Evolutionary conservation across 2,797 vertebrate genomes (phyloP).

Genomic region (Varecia variegata): DNA sequence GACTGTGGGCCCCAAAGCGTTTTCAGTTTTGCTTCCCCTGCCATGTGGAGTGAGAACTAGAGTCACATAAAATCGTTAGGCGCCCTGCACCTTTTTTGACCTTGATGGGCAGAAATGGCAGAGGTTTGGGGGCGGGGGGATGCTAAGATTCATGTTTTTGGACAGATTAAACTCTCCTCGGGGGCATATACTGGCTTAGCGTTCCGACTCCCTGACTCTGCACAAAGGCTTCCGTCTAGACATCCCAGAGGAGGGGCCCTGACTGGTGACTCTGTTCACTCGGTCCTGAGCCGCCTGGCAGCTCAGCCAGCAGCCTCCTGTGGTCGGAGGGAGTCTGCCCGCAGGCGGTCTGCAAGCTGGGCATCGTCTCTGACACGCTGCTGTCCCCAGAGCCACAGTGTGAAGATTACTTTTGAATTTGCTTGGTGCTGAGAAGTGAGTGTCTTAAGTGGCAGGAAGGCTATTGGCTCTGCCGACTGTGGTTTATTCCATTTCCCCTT

Average conservation of each 20-base stretch:
- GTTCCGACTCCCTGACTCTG: neutral
- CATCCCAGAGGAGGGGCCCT: rapidly evolving
- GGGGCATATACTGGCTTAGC: rapidly evolving
- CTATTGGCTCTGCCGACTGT: rapidly evolving
- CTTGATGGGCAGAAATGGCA: neutral
- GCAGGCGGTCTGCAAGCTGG: neutral
- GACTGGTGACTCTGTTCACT: rapidly evolving
- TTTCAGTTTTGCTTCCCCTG: neutral
- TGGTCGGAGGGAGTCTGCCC: too few species aligned
- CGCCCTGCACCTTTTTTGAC: rapidly evolving
- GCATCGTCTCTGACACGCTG: neutral
- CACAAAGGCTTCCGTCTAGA: neutral
- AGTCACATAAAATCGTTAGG: neutral
- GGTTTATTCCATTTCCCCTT: rapidly evolving
- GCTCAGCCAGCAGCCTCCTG: neutral
- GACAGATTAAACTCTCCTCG: neutral
- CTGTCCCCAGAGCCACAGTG: neutral
- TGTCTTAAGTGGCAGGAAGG: neutral
- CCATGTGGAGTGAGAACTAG: neutral
- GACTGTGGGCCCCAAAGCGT: neutral
- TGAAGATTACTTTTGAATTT: neutral
- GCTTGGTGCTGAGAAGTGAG: neutral
- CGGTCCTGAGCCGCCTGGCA: rapidly evolving
- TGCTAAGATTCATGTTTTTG: neutral
- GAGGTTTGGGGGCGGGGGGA: neutral